Conservation (phyloP, 1,140 invertebrate genomes). For the Tyrophagus putrescentiae region DNA sequence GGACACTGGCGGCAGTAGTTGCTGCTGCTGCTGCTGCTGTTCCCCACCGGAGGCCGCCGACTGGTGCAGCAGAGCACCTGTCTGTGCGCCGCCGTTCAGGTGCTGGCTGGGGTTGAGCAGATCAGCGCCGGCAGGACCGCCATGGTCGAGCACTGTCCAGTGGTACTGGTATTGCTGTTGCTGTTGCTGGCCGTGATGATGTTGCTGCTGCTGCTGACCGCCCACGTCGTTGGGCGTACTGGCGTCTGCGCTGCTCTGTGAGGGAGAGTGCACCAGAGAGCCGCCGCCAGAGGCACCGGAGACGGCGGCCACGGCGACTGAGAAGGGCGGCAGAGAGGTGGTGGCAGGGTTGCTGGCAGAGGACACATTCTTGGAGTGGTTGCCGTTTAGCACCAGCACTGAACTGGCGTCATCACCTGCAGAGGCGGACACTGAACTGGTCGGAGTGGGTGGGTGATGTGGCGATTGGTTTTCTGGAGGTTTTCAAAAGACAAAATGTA, state of each 20-base stretch:
- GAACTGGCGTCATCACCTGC: background rate
- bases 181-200: too few relatives aligned
- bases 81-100: background rate
- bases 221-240: background rate
- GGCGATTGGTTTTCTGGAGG: background rate
- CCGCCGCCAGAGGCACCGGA: background rate
- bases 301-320: background rate
- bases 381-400: background rate
- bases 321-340: conserved; percentile 1
- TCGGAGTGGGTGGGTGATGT: background rate
- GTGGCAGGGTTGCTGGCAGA: background rate
- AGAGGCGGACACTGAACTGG: background rate
- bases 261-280: background rate
- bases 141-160: background rate
- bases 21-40: conserved; percentile 1
- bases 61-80: background rate
- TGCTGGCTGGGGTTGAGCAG: conserved; percentile 1
- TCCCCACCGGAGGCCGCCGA: too few relatives aligned
- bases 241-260: background rate
- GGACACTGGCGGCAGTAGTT: background rate
- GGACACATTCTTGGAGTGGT: conserved; percentile 3
- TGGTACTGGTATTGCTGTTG: conserved; percentile 3
- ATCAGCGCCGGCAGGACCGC: background rate
- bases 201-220: conserved; percentile 1
- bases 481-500: too few relatives aligned